Evolutionary conservation across 2,888 invertebrate genomes (phyloP).

Genomic region (Autographa gamma): DNA sequence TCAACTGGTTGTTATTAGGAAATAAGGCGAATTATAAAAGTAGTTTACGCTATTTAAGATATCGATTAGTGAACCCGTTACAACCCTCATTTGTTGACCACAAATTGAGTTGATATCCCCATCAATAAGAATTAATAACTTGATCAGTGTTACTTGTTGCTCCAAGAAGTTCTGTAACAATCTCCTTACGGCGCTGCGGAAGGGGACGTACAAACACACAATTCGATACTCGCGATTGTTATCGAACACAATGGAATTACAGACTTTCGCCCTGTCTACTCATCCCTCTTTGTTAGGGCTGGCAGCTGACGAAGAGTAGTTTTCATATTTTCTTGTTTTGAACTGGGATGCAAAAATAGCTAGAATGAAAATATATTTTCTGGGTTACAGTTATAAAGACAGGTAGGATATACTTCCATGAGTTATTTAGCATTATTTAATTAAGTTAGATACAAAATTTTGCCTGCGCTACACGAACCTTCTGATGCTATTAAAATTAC

Average conservation of each 20-base stretch:
- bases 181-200: constrained; percentile 68
- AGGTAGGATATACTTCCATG: too few relatives aligned
- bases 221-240: constrained; percentile 81
- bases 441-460: too few relatives aligned
- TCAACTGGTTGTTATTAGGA: too few relatives aligned
- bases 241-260: constrained; percentile 86
- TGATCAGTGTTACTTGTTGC: constrained; percentile 72
- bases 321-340: not conserved
- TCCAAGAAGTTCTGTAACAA: constrained; percentile 68
- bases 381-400: too few relatives aligned
- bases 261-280: constrained; percentile 74
- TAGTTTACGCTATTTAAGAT: too few relatives aligned
- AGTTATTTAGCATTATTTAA: too few relatives aligned
- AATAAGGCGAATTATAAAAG: too few relatives aligned
- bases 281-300: constrained; percentile 49
- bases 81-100: constrained; percentile 20
- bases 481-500: too few relatives aligned
- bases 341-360: not conserved
- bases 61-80: too few relatives aligned
- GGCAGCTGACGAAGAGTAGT: constrained; percentile 7
- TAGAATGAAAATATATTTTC: too few relatives aligned
- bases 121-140: constrained; percentile 55
- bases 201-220: constrained; percentile 73
- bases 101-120: constrained; percentile 33
- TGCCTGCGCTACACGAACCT: too few relatives aligned